Evolutionary conservation across 2,113 vertebrate genomes (phyloP), one percentile per base, ranked within the genome.

Genomic region (Lichenostomus cassidix): DNA sequence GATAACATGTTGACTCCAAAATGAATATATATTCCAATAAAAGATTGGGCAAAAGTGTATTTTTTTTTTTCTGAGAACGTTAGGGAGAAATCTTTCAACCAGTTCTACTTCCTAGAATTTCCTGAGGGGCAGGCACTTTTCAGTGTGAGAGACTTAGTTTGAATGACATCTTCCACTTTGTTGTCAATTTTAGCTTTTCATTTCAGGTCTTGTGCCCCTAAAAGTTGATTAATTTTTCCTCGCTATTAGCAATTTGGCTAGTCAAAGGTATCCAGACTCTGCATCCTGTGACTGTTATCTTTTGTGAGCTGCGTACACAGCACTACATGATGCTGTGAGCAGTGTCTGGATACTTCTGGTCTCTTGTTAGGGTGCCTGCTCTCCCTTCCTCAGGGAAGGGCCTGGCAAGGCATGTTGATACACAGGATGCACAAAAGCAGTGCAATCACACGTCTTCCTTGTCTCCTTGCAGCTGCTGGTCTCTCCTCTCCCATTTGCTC

Each of bases 251-350:
- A 68, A 6, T 93, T 85, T 79, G 37, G 4, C 28, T 68, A 53
- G n/a, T 84, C 62, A 90, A 79, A 71, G 58, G 14, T 79, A 31
- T 75, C 33, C 25, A 62, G 33, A 27, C 28, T 53, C n/a, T 87
- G 35, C 10, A 60, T 55, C 42, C 56, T 50, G 39, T 91, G 47
- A 59, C 64, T 77, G 19, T 52, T 21, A n/a, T 56, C 33, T 70
- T 59, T 59, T 64, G 56, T 71, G 69, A 75, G 35, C 69, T 71
- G 44, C 49, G 28, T 39, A 56, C 53, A 55, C 56, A 84, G 27
- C 33, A 10, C 31, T 58, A 5, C 0, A 0, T 28, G 49, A 49
- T 91, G 53, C 41, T 0, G 0, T 2, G 15, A 64, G 68, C 42
- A 70, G 3, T 59, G 9, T 59, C 33, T 63, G 55, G 37, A 11